Evolutionary conservation across 2,888 invertebrate species (phyloP).

Genomic region (Standfussiana lucernea): DNA sequence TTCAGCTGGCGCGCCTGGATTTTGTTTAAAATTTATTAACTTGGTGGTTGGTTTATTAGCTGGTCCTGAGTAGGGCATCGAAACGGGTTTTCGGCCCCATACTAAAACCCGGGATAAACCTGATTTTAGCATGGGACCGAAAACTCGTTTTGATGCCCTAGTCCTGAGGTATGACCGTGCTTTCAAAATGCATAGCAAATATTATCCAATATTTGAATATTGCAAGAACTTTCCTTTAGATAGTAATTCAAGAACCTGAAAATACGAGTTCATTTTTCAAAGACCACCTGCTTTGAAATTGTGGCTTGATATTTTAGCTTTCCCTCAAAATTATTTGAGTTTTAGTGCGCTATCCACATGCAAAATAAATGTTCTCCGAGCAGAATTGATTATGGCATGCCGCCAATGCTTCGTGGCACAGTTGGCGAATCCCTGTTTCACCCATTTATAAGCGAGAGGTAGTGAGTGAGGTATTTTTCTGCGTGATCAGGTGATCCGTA

Average conservation of each 20-base stretch:
- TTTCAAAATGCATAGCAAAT: constrained; percentile 12
- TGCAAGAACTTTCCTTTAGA: constrained; percentile 2
- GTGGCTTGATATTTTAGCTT: constrained; percentile 47
- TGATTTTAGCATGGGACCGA: too few relatives aligned
- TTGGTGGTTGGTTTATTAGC: constrained; percentile 34
- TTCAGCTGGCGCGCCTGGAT: constrained; percentile 42
- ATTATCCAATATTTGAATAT: constrained; percentile 4
- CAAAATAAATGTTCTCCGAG: constrained; percentile 61
- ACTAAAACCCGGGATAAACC: too few relatives aligned
- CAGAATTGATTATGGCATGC: constrained; percentile 72
- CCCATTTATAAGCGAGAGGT: constrained; percentile 57
- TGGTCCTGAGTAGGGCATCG: neutral
- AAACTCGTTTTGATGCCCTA: too few relatives aligned
- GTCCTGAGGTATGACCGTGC: neutral
- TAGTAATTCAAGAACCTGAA: neutral
- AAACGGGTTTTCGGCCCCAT: too few relatives aligned
- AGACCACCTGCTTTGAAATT: constrained; percentile 28
- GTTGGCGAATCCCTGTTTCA: constrained; percentile 67
- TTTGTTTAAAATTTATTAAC: constrained; percentile 51
- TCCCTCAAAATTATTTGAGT: constrained; percentile 51
- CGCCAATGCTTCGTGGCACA: constrained; percentile 67
- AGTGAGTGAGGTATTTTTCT: constrained; percentile 57
- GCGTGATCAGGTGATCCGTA: constrained; percentile 51
- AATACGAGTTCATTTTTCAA: constrained; percentile 15
- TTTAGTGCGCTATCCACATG: constrained; percentile 57